phyloP scores from a whole-genome alignment of 2,113 vertebrate genomes.

The Suncus etruscus region DNA sequence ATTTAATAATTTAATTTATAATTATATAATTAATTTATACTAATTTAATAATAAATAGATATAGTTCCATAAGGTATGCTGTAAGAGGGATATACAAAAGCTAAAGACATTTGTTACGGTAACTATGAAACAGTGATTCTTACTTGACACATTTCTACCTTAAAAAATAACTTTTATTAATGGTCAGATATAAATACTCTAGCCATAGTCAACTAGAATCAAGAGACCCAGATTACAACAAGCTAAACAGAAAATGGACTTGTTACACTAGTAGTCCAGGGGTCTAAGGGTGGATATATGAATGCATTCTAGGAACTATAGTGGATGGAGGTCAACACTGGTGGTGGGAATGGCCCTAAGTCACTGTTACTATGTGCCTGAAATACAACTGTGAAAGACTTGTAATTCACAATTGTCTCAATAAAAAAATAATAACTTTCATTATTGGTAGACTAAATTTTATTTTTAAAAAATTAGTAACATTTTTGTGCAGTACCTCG shows the following conservation, averaged over 20 bases:
- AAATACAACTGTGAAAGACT: no score
- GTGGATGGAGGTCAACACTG: no score
- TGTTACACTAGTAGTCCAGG: no score
- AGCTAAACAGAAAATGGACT: no score
- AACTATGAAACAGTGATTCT: slow-evolving; percentile 58
- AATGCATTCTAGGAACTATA: no score
- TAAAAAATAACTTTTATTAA: slow-evolving; percentile 64
- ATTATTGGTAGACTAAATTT: neutral
- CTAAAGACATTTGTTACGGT: slow-evolving; percentile 68
- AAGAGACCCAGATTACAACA: no score
- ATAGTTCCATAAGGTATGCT: slow-evolving; percentile 74
- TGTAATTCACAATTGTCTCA: no score
- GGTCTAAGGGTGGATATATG: no score
- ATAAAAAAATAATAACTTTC: slow-evolving; percentile 59
- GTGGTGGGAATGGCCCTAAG: no score
- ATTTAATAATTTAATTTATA: slow-evolving; percentile 82
- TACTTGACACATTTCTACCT: slow-evolving; percentile 43
- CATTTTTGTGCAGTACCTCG: slow-evolving; percentile 27
- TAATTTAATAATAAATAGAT: neutral
- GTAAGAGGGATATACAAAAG: slow-evolving; percentile 73
- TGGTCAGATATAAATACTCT: no score
- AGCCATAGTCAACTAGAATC: no score
- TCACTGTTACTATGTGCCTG: no score
- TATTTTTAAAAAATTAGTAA: neutral
- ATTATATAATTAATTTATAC: slow-evolving; percentile 35